Base-by-base conservation (phyloP, 2,888 invertebrate species). In the Congeria kusceri region DNA sequence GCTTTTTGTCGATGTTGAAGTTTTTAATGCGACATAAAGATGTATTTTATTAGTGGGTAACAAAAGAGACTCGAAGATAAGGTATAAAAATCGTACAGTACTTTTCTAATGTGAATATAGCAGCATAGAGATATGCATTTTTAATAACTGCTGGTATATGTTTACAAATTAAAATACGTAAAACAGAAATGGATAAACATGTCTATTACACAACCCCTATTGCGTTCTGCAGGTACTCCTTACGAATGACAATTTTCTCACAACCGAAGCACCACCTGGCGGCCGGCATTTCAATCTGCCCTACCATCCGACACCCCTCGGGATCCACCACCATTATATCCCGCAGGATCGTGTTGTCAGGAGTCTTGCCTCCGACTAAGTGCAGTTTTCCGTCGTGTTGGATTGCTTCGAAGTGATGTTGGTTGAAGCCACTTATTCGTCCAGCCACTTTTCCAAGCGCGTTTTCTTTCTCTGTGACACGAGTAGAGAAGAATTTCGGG, bases 371-470 rank as follows among this genome's bases (percentile, higher is more conserved):
- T 0, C 89, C 89, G 13, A 86, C 86, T 3, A 89, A 79, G 32
- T 87, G 76, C 11, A 88, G 75, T 47, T 87, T 74, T 0, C 89
- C 88, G 29, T 81, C 66, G 62, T 87, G 84, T 72, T 89, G 89
- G 32, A 88, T 80, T n/a, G 86, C 87, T 56, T 88, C 89, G 67
- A 89, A 89, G 53, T 88, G 89, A 65, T 86, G 86, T 32, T 86
- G 87, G 49, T 86, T 86, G 62, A 87, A 86, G 23, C 77, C 80
- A 11, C 63, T 61, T n/a, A 87, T 71, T 20, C 80, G 73, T 25
- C 85, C 84, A 4, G 72, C 67, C 1, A 87, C 68, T 74, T 79
- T 84, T 18, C 85, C 86, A 5, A 86, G 66, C 7, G 64, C 63
- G 11, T 75, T 65, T 32, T 80, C 81, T n/a, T 65, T 69, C 7